phyloP scores from a whole-genome alignment of 2,888 invertebrate genomes.

The Dromius quadrimaculatus region DNA sequence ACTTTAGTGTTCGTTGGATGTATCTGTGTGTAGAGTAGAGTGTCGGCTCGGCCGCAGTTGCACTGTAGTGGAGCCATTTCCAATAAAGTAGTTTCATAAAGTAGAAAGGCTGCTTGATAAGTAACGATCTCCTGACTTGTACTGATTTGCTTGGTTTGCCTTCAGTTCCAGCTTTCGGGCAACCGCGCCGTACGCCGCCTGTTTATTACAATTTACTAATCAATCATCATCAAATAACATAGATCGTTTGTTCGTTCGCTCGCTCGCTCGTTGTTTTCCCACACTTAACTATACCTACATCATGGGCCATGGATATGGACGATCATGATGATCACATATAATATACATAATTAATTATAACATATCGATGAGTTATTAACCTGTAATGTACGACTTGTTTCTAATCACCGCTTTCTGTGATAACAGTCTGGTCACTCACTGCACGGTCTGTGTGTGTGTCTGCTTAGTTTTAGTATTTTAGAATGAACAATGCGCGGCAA shows the following conservation, averaged over 20 bases:
- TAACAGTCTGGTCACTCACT: constrained; percentile 66
- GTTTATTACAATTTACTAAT: constrained; percentile 30
- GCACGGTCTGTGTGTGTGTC: constrained; percentile 66
- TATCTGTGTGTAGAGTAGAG: constrained; percentile 67
- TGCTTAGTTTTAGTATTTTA: constrained; percentile 64
- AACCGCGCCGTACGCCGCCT: constrained; percentile 34
- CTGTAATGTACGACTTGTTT: constrained; percentile 54
- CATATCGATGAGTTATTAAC: constrained; percentile 42
- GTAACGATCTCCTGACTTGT: constrained; percentile 59
- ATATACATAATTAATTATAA: constrained; percentile 20
- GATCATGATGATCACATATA: constrained; percentile 2
- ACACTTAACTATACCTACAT: constrained; percentile 23
- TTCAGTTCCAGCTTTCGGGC: constrained; percentile 47
- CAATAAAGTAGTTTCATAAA: constrained; percentile 71
- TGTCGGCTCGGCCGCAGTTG: constrained; percentile 63
- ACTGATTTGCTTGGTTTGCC: constrained; percentile 52
- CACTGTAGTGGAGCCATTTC: constrained; percentile 70
- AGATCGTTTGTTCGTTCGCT: background rate
- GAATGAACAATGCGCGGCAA: constrained; percentile 51
- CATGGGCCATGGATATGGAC: constrained; percentile 10
- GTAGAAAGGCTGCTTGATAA: constrained; percentile 68
- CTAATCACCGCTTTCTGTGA: constrained; percentile 66
- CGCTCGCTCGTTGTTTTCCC: constrained; percentile 27
- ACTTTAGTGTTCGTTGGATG: constrained; percentile 66
- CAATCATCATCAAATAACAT: constrained; percentile 22